These are phyloP conservation scores for Caenorhabditis panamensis DNA, from an alignment of 2,888 invertebrate genomes.

Conservation along the genomic window DNA sequence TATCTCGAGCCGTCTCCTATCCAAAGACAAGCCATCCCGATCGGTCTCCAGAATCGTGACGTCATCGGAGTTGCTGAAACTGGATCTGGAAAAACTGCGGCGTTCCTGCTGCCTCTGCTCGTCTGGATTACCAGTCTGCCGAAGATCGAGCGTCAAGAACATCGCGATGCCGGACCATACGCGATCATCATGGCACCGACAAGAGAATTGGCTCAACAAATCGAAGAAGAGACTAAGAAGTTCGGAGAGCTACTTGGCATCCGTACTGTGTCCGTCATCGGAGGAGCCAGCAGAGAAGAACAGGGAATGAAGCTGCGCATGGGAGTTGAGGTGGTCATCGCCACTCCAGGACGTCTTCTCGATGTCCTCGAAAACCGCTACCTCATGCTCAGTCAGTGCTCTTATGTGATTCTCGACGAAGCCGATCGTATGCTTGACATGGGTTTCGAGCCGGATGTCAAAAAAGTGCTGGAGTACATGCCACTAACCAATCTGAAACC, in stretches of 20 bases:
- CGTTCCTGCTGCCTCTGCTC: slow-evolving; percentile 95
- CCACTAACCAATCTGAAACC: slow-evolving; percentile 98
- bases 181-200: slow-evolving; percentile 99
- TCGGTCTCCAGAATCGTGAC: slow-evolving; percentile 88
- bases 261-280: slow-evolving; percentile 94
- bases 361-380: slow-evolving; percentile 98
- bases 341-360: slow-evolving; percentile 98
- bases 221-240: slow-evolving; percentile 98
- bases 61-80: slow-evolving; percentile 99
- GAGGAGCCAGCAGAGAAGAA: slow-evolving; percentile 93
- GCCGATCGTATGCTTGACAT: slow-evolving; percentile 99
- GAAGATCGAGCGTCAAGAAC: slow-evolving; percentile 87
- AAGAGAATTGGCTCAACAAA: slow-evolving; percentile 85
- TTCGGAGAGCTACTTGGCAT: slow-evolving; percentile 95
- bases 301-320: slow-evolving; percentile 89
- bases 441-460: slow-evolving; percentile 97
- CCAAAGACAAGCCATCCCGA: slow-evolving; percentile 98
- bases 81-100: slow-evolving; percentile 98
- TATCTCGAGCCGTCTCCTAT: slow-evolving; percentile 94
- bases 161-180: slow-evolving; percentile 88
- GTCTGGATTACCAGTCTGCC: slow-evolving; percentile 96
- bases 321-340: slow-evolving; percentile 98
- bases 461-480: slow-evolving; percentile 97
- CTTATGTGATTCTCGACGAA: slow-evolving; percentile 90
- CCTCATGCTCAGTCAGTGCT: slow-evolving; percentile 95